phyloP scores from a whole-genome alignment of 1,140 invertebrate genomes.

The Reticulitermes speratus region DNA sequence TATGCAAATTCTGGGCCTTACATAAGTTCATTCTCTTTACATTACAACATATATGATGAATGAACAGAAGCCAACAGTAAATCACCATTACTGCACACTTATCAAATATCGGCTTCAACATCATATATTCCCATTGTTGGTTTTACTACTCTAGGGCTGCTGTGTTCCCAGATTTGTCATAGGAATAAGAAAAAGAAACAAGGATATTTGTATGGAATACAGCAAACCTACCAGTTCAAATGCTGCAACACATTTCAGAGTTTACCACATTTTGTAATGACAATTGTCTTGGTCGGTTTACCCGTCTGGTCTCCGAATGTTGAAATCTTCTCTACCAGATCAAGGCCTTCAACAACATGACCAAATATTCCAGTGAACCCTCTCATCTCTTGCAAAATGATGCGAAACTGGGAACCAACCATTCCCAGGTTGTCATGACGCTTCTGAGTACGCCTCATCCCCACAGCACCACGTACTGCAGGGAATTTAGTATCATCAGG shows the following conservation, averaged over 20 bases:
- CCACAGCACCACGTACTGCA: constrained; percentile 73
- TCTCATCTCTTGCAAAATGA: constrained; percentile 76
- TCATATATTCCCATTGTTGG: not conserved
- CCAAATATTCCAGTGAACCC: constrained; percentile 83
- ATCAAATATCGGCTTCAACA: not conserved
- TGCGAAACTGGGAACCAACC: constrained; percentile 81
- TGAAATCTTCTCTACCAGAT: constrained; percentile 76
- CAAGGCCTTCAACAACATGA: constrained; percentile 76
- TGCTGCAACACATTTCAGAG: constrained; percentile 48
- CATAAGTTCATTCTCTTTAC: not conserved
- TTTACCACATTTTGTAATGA: constrained; percentile 75
- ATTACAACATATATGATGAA: not conserved
- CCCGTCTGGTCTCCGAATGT: constrained; percentile 73
- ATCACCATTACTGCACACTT: not conserved
- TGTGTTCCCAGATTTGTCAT: not conserved
- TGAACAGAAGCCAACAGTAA: not conserved
- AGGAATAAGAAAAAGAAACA: not conserved
- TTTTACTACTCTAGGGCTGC: not conserved
- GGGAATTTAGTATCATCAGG: constrained; percentile 77
- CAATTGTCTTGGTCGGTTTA: constrained; percentile 71
- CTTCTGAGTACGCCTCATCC: constrained; percentile 79
- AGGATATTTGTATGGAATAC: not conserved
- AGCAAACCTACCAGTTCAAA: not conserved
- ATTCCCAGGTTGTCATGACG: constrained; percentile 75
- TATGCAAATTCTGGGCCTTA: not conserved